These are phyloP conservation scores for Micoletzkya japonica DNA, from an alignment of 2,888 invertebrate species.

Conservation along the genomic window DNA sequence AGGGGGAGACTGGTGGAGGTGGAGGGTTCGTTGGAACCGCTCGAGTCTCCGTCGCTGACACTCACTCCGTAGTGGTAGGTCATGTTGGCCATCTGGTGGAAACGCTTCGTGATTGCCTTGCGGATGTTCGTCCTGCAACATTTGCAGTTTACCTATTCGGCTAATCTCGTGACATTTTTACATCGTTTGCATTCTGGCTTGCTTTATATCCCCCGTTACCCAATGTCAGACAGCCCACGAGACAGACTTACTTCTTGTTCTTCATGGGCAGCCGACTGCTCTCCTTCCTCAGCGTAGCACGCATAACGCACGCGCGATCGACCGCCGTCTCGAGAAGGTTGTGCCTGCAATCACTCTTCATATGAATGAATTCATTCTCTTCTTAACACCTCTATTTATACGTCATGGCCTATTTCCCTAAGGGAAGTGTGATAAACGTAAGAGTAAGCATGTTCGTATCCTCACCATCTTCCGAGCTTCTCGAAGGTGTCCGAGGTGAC, in stretches of 20 bases:
- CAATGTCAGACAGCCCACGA: too few relatives aligned
- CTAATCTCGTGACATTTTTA: neutral
- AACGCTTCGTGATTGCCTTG: slow-evolving; percentile 8
- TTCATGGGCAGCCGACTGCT: slow-evolving; percentile 25
- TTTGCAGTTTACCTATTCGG: neutral
- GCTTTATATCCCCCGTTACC: neutral
- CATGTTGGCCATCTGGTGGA: slow-evolving; percentile 1
- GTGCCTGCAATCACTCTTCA: slow-evolving; percentile 22
- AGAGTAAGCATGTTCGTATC: neutral
- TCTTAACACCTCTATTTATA: neutral
- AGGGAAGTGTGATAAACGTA: neutral
- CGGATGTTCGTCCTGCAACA: slow-evolving; percentile 20
- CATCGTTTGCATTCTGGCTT: neutral
- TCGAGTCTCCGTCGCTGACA: neutral
- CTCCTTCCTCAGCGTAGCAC: slow-evolving; percentile 23
- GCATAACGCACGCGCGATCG: neutral
- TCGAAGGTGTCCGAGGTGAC: slow-evolving; percentile 25
- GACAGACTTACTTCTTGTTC: slow-evolving; percentile 10
- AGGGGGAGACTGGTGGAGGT: neutral
- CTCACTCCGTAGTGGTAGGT: slow-evolving; percentile 24
- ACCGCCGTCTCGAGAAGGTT: neutral
- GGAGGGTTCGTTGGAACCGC: neutral
- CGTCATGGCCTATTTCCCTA: neutral
- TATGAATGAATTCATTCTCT: neutral
- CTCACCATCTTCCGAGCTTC: slow-evolving; percentile 17